Percentiles rank a stretch among this genome's conserved stretches.
Conservation (phyloP, 2,113 vertebrate genomes). For the Chionodraco myersi region DNA sequence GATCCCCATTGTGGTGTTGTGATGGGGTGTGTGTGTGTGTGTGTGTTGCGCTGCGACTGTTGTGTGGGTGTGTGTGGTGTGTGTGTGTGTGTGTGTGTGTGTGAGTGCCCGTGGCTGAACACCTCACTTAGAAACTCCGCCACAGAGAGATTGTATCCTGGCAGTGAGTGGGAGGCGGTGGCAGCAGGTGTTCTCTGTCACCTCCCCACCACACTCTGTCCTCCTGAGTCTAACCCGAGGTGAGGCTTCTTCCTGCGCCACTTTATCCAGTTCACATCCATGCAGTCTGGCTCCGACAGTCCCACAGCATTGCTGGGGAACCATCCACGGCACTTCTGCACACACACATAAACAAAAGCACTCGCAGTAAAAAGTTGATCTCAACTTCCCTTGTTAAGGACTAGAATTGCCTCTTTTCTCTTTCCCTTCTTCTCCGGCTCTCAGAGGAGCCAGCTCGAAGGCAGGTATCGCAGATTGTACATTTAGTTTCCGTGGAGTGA, state of each 20-base stretch:
- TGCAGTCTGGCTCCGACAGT: conserved; percentile 32
- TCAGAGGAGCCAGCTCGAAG: conserved; percentile 24
- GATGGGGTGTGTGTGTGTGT: no score
- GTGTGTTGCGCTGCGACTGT: no score
- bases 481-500: conserved; percentile 61
- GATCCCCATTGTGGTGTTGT: no score
- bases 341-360: conserved; percentile 31
- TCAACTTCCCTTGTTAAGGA: conserved; percentile 53
- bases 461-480: conserved; percentile 43
- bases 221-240: conserved; percentile 57
- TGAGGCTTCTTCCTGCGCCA: conserved; percentile 44
- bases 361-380: conserved; percentile 35
- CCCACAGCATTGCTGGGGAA: conserved; percentile 9
- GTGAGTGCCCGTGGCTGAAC: neutral
- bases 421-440: conserved; percentile 12
- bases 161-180: conserved; percentile 2
- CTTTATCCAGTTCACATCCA: conserved; percentile 48
- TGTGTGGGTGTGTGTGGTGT: neutral
- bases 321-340: conserved; percentile 4
- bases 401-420: conserved; percentile 20
- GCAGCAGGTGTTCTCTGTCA: conserved; percentile 46
- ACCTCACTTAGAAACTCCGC: neutral
- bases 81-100: neutral
- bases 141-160: conserved; percentile 11
- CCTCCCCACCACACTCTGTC: conserved; percentile 32